Evolutionary conservation across 1,140 invertebrate genomes (phyloP).

Genomic region (Aphis gossypii): DNA sequence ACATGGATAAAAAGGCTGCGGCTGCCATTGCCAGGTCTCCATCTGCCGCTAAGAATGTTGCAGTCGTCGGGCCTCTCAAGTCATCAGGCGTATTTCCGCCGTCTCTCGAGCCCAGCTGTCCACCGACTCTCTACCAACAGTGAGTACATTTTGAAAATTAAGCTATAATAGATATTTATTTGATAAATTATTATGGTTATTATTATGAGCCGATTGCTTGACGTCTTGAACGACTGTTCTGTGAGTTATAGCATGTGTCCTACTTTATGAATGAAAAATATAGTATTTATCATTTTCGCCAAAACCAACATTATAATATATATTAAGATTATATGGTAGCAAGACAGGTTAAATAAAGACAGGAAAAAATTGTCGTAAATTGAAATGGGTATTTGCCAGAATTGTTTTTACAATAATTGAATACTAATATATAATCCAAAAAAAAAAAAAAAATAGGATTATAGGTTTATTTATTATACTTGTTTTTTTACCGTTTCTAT

Average conservation of each 20-base stretch:
- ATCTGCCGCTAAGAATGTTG: neutral
- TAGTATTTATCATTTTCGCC: neutral
- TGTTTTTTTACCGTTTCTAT: neutral
- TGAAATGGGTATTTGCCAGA: neutral
- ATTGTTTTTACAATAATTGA: neutral
- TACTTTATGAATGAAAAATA: neutral
- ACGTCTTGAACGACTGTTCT: neutral
- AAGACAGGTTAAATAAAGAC: neutral
- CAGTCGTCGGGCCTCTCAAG: constrained; percentile 19
- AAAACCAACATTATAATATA: neutral
- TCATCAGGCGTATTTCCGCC: constrained; percentile 39
- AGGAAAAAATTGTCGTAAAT: neutral
- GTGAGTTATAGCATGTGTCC: neutral
- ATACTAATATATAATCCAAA: neutral
- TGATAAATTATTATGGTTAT: neutral
- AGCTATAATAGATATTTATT: neutral
- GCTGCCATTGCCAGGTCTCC: neutral
- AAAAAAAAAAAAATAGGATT: neutral
- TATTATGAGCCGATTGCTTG: neutral
- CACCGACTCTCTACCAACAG: constrained; percentile 46
- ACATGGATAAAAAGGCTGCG: neutral
- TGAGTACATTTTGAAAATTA: neutral
- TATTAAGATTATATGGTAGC: neutral
- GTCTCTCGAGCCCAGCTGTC: constrained; percentile 44
- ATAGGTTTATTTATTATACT: constrained; percentile 4